Evolutionary conservation across 2,888 invertebrate species (phyloP), one percentile per base, ranked within the genome.

Genomic region (Melieria picta): DNA sequence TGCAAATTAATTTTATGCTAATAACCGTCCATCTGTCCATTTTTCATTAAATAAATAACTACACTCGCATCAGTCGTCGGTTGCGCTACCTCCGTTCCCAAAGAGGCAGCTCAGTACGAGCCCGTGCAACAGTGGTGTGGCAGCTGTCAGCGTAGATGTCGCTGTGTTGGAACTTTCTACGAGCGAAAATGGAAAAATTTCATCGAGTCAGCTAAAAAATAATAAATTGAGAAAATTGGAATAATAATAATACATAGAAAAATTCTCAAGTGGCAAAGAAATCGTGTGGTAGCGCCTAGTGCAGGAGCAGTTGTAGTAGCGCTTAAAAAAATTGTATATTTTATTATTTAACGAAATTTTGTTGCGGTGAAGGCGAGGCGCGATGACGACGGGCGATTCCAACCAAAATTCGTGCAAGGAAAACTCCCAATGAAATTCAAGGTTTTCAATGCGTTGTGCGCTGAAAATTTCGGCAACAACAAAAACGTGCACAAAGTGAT

Each of bases 121-220:
- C 30, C 30, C 30, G 30, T 30, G 30, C 30, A 30, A 30, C 30
- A 30, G 30, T 30, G 30, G 30, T 2, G 30, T 30, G 45, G 10
- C n/a, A 46, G 55, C 52, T 69, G 69, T 69, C 69, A 69, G 60
- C 30, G 46, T 69, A 67, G 62, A 69, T 69, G 66, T 67, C 66
- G 58, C 58, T 52, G 13, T 61, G 52, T 43, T 67, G 30, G 69
- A 72, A 74, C 71, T 74, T 74, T 74, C 70, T 73, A 73, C 71
- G 58, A 73, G 57, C 71, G 57, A 58, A 46, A 67, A 68, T 55
- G 62, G 66, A 69, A 73, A 64, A 58, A 64, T 66, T 72, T 68
- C 64, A 65, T 61, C 50, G 46, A 52, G 46, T 71, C 62, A 74
- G 65, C 69, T 60, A 62, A 9, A 66, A 71, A 71, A 65, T 45